Percentiles rank a stretch among this genome's conserved stretches.
Evolutionary conservation across 2,888 invertebrate species (phyloP).

Genomic region (Heliconius ethilla): DNA sequence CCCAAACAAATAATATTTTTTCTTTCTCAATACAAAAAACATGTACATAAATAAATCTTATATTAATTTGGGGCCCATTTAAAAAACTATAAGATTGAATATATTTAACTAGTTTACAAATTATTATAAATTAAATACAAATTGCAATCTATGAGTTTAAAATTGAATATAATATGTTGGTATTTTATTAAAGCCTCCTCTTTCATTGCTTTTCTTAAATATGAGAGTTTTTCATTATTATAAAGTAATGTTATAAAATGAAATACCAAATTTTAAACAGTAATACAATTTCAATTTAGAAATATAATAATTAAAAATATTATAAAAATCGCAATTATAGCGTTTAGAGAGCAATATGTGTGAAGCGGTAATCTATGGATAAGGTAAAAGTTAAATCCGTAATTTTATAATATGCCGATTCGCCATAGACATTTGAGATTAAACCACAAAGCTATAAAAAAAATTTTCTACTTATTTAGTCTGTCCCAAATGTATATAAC

Average conservation of each 20-base stretch:
- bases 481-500: conserved; percentile 31
- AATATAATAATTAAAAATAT: conserved; percentile 31
- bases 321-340: conserved; percentile 33
- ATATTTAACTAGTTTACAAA: conserved; percentile 15
- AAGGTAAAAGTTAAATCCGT: conserved; percentile 36
- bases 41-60: background rate
- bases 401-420: conserved; percentile 19
- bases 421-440: conserved; percentile 28
- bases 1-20: background rate
- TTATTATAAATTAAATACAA: conserved; percentile 1
- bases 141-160: background rate
- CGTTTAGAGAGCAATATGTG: conserved; percentile 29
- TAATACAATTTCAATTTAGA: conserved; percentile 1
- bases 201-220: background rate
- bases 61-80: conserved; percentile 20
- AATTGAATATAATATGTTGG: background rate
- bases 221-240: background rate
- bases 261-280: background rate
- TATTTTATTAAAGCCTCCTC: background rate
- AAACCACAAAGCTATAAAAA: background rate
- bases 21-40: background rate
- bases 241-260: background rate
- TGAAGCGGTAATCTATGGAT: conserved; percentile 35
- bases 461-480: background rate
- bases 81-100: conserved; percentile 11